Conservation (phyloP, 2,888 invertebrate genomes). For the Notodonta ziczac region DNA sequence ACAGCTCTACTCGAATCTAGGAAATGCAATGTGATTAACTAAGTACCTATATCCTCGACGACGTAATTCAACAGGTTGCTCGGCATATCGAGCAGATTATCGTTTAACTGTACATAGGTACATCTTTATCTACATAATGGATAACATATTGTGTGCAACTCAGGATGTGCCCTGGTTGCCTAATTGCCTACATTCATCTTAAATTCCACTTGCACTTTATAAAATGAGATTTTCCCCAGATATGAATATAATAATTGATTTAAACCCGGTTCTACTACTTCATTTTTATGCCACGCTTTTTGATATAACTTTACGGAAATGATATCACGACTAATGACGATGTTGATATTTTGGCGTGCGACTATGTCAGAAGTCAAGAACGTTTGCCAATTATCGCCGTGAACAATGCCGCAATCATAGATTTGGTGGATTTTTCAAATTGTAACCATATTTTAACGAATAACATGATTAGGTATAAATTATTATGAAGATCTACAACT, state of each 20-base stretch:
- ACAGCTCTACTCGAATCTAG: too few relatives aligned
- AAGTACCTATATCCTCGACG: too few relatives aligned
- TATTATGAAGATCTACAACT: too few relatives aligned
- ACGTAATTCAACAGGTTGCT: too few relatives aligned
- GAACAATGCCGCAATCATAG: not conserved
- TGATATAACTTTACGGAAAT: constrained; percentile 28
- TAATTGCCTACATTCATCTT: too few relatives aligned
- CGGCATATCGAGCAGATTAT: too few relatives aligned
- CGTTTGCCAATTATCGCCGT: constrained; percentile 16
- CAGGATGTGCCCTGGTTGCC: too few relatives aligned
- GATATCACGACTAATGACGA: constrained; percentile 19
- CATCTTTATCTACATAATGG: too few relatives aligned
- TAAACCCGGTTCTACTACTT: not conserved
- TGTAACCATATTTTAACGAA: not conserved
- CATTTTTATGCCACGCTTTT: constrained; percentile 11
- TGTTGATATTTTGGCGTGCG: constrained; percentile 38
- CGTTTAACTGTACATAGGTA: too few relatives aligned
- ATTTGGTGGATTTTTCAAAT: not conserved
- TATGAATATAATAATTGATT: not conserved
- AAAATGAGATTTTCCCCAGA: constrained; percentile 6
- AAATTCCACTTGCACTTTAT: not conserved
- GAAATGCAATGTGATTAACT: too few relatives aligned
- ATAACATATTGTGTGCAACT: too few relatives aligned
- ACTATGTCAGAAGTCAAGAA: constrained; percentile 34
- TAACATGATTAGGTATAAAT: not conserved